Conservation (phyloP, 1,140 invertebrate species). For the Aradophagus sp. region DNA sequence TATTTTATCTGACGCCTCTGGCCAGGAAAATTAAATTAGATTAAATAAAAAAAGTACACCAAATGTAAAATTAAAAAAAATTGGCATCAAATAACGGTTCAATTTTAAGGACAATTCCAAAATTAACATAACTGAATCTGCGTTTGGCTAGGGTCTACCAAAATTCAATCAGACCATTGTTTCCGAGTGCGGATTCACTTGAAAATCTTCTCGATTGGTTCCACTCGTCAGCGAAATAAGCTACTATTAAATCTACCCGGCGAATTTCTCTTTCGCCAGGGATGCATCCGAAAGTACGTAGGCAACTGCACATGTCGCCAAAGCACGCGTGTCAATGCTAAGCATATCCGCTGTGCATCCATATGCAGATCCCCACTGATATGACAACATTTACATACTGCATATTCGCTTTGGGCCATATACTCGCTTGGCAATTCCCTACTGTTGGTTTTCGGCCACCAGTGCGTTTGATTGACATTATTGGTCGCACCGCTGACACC, state of each 20-base stretch:
- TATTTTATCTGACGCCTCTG: too few species aligned
- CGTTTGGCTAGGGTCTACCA: too few species aligned
- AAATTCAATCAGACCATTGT: background rate
- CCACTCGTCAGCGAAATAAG: slow-evolving; percentile 31
- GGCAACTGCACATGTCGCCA: slow-evolving; percentile 67
- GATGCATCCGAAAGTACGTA: slow-evolving; percentile 49
- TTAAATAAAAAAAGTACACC: too few species aligned
- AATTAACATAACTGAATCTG: too few species aligned
- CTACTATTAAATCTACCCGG: slow-evolving; percentile 13
- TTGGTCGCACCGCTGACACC: slow-evolving; percentile 75
- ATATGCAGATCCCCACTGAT: slow-evolving; percentile 75
- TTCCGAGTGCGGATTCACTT: background rate
- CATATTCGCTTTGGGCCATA: slow-evolving; percentile 74
- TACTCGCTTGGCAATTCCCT: slow-evolving; percentile 71
- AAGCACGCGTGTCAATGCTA: slow-evolving; percentile 67
- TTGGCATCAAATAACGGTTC: too few species aligned
- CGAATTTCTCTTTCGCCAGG: slow-evolving; percentile 24
- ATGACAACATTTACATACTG: slow-evolving; percentile 76
- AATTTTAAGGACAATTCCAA: too few species aligned
- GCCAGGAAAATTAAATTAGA: too few species aligned
- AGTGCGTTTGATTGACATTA: slow-evolving; percentile 76
- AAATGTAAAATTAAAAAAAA: too few species aligned
- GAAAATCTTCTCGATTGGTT: slow-evolving; percentile 12
- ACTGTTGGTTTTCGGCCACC: slow-evolving; percentile 74
- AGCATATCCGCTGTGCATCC: slow-evolving; percentile 70